These are phyloP conservation scores for Poicephalus meyeri DNA, from an alignment of 2,113 vertebrate species.

Conservation along the genomic window DNA sequence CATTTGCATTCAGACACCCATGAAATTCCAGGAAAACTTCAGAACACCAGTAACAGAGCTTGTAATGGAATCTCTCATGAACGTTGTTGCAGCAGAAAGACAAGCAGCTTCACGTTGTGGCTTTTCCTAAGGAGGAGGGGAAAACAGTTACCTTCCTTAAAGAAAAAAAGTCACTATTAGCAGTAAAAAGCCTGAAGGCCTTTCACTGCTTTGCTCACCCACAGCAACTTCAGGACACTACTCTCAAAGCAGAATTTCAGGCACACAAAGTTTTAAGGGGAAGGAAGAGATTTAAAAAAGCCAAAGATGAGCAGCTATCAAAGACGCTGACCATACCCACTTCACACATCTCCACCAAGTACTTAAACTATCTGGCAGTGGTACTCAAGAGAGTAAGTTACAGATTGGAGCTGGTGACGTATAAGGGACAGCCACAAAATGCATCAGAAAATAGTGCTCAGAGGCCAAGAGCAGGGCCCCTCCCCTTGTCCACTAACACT, in stretches of 20 bases:
- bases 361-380: neutral
- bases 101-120: neutral
- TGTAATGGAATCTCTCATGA: neutral
- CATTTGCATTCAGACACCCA: slow-evolving; percentile 36
- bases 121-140: neutral
- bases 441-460: neutral
- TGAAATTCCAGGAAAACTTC: slow-evolving; percentile 35
- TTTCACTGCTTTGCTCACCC: neutral
- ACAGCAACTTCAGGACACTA: neutral
- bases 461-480: neutral
- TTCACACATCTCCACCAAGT: neutral
- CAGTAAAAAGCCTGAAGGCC: neutral
- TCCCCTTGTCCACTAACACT: neutral
- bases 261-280: neutral
- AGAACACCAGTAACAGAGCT: neutral
- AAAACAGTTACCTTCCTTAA: neutral
- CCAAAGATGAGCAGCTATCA: neutral
- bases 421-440: neutral
- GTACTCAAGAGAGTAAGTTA: neutral
- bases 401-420: neutral
- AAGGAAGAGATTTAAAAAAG: neutral
- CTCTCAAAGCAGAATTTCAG: neutral
- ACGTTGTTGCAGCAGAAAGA: neutral
- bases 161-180: neutral
- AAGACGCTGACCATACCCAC: neutral